A percentile compares a stretch with the other conserved stretches of the same genome.
phyloP scores from a whole-genome alignment of 1,140 invertebrate genomes.

The Bombus consobrinus region DNA sequence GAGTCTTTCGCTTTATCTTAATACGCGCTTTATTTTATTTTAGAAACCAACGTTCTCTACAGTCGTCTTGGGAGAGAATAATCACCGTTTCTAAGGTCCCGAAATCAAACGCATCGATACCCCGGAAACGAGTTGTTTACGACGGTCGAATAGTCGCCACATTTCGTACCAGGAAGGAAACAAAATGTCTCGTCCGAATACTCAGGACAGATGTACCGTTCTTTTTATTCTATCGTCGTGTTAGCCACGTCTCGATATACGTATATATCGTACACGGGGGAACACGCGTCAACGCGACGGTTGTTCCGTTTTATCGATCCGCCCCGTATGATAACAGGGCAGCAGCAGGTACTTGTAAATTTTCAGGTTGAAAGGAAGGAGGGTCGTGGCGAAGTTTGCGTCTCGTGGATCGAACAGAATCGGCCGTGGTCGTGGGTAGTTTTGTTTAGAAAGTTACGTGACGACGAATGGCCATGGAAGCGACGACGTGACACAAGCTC shows the following conservation, averaged over 20 bases:
- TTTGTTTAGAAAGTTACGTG: slow-evolving; percentile 75
- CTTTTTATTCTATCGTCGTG: too few species aligned
- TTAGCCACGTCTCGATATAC: not conserved
- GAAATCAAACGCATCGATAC: not conserved
- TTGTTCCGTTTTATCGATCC: slow-evolving; percentile 52
- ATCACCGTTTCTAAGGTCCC: too few species aligned
- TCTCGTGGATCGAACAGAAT: slow-evolving; percentile 13
- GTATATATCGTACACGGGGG: not conserved
- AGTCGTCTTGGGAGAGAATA: too few species aligned
- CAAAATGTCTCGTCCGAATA: not conserved
- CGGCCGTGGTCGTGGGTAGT: slow-evolving; percentile 46
- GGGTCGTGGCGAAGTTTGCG: not conserved
- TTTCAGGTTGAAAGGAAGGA: slow-evolving; percentile 23
- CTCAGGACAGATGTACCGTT: rapidly evolving
- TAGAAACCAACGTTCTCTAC: too few species aligned
- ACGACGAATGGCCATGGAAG: slow-evolving; percentile 70
- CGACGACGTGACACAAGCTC: slow-evolving; percentile 70
- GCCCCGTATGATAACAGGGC: slow-evolving; percentile 66
- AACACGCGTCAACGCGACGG: not conserved
- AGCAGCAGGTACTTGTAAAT: slow-evolving; percentile 48
- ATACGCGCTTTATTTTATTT: too few species aligned
- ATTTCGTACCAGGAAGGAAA: not conserved
- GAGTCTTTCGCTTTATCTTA: too few species aligned
- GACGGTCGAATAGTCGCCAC: not conserved
- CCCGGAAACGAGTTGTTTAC: not conserved